Base-by-base conservation (phyloP, 2,888 invertebrate genomes). In the Hirtodrosophila histrioides region DNA sequence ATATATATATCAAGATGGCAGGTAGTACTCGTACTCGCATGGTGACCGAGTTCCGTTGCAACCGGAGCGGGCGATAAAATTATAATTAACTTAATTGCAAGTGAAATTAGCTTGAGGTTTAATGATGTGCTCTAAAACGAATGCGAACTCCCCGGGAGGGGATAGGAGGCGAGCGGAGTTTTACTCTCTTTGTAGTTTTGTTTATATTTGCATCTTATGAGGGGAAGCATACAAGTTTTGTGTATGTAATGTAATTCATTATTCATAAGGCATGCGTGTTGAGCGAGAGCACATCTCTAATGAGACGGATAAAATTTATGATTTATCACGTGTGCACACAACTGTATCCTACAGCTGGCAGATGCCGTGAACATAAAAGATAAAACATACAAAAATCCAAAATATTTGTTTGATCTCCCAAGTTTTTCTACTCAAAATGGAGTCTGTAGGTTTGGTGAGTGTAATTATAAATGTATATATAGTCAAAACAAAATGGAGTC, bases 51-150 rank as follows among this genome's bases (percentile, higher is more conserved):
- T 63, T 85, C 51, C 60, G 70, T 40, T 66, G 45, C 60, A 54
- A 53, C 46, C 77, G 57, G 35, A 48, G 54, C 58, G 54, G 83
- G 83, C 70, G 80, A 86, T 83, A 83, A 70, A 83, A 86, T 73
- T 76, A 80, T 83, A 80, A 80, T 80, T 80, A 83, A 80, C 63
- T 80, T 80, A 86, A 80, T 80, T 83, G 80, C 86, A 83, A 80
- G 86, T 83, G 84, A 80, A 86, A 86, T 80, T 86, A 73, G 86
- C 46, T 56, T 53, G 62, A 72, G 55, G 83, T 78, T 85, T 85
- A 80, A 80, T 80, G 84, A 69, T 46, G 57, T 83, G 77, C 73
- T 65, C 50, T 40, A 29, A 60, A 44, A 57, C 49, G 57, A 63
- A 75, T 58, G 75, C 58, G 61, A 46, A 43, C 24, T 8, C 33